Conservation (phyloP, 1,140 invertebrate species). For the Drosophila obscura region DNA sequence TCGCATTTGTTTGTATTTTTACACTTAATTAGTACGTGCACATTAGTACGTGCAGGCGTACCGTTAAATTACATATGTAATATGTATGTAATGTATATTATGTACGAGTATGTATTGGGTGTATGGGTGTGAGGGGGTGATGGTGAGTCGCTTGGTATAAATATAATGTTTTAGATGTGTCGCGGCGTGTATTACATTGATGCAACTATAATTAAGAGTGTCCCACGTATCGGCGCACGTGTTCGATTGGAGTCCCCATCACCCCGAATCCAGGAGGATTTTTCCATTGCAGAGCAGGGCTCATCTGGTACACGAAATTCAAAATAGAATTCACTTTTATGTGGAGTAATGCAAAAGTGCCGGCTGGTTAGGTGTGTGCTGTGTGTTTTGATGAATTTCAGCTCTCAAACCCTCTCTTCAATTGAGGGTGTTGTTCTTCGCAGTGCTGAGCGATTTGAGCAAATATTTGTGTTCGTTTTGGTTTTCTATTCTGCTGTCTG, state of each 20-base stretch:
- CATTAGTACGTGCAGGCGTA: conserved; percentile 51
- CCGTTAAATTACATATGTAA: conserved; percentile 59
- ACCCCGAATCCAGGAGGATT: not conserved
- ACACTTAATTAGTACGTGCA: conserved; percentile 63
- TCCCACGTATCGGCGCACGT: conserved; percentile 14
- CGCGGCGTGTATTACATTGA: conserved; percentile 32
- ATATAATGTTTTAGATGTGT: conserved; percentile 51
- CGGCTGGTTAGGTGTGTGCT: too few relatives aligned
- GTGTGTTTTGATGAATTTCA: too few relatives aligned
- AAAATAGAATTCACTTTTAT: too few relatives aligned
- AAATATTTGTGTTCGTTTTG: too few relatives aligned
- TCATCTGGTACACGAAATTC: too few relatives aligned
- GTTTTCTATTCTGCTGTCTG: too few relatives aligned
- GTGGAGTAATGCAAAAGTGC: too few relatives aligned
- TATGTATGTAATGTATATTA: conserved; percentile 57
- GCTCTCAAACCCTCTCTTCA: too few relatives aligned
- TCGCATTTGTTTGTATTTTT: conserved; percentile 57
- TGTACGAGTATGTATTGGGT: conserved; percentile 48
- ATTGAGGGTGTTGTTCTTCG: too few relatives aligned
- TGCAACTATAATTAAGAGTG: conserved; percentile 43
- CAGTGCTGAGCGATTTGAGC: too few relatives aligned
- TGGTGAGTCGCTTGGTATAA: conserved; percentile 30
- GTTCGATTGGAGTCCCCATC: conserved; percentile 5
- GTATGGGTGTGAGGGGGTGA: conserved; percentile 34
- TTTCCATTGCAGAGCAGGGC: not conserved